Percentiles rank a stretch among this genome's conserved stretches.
phyloP scores from a whole-genome alignment of 2,888 invertebrate species.

The Drosophila recens region DNA sequence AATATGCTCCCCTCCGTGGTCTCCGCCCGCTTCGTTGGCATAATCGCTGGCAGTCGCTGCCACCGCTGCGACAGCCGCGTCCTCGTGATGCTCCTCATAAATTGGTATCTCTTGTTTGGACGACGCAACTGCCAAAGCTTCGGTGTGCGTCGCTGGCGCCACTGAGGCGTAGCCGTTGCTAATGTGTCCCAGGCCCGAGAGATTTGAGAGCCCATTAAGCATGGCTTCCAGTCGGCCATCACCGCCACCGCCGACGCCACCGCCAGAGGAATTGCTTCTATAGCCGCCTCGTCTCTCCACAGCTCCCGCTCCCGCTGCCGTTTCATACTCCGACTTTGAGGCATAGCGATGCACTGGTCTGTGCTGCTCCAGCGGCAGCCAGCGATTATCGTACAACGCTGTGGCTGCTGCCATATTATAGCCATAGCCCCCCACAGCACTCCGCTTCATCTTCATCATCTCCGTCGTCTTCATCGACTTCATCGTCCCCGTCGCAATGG shows the following conservation, averaged over 20 bases:
- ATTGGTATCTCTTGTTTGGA: slow-evolving; percentile 81
- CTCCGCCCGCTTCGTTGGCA: slow-evolving; percentile 25
- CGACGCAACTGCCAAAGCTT: slow-evolving; percentile 60
- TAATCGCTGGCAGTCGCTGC: slow-evolving; percentile 72
- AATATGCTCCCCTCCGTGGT: slow-evolving; percentile 49
- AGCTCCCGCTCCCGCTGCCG: slow-evolving; percentile 12
- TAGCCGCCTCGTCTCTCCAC: slow-evolving; percentile 60
- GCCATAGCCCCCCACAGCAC: slow-evolving; percentile 11
- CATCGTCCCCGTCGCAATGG: slow-evolving; percentile 40
- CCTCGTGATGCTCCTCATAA: slow-evolving; percentile 83
- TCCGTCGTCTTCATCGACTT: slow-evolving; percentile 25
- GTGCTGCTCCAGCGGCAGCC: slow-evolving; percentile 60
- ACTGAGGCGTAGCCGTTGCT: slow-evolving; percentile 74
- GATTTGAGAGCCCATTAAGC: slow-evolving; percentile 81
- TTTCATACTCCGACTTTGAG: slow-evolving; percentile 29
- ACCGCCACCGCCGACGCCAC: slow-evolving; percentile 18
- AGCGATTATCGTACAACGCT: slow-evolving; percentile 71
- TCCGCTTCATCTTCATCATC: slow-evolving; percentile 22
- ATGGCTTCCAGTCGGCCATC: slow-evolving; percentile 45
- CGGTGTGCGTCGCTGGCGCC: slow-evolving; percentile 61
- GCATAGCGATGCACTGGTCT: slow-evolving; percentile 49
- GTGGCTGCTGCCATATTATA: slow-evolving; percentile 59
- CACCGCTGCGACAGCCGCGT: slow-evolving; percentile 64
- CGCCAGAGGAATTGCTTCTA: slow-evolving; percentile 45
- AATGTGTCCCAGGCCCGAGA: slow-evolving; percentile 79